phyloP scores from a whole-genome alignment of 1,140 invertebrate species.

The Neodiprion virginianus region DNA sequence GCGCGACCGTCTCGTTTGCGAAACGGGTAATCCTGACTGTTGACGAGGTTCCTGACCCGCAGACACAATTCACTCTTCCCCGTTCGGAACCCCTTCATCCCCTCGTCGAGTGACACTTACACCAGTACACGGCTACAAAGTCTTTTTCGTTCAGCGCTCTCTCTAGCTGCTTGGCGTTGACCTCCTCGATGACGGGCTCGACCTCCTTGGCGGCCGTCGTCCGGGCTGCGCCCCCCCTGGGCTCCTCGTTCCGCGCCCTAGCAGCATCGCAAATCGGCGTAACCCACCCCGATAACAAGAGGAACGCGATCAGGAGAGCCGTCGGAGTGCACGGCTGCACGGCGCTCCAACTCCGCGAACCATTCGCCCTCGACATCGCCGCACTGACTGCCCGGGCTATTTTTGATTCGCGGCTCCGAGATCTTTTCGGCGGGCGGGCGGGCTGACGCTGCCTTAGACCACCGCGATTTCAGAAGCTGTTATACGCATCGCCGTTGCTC shows the following conservation, averaged over 20 bases:
- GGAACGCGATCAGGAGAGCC: constrained; percentile 40
- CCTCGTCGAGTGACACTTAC: constrained; percentile 72
- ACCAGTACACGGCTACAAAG: constrained; percentile 94
- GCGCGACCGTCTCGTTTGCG: too few species aligned
- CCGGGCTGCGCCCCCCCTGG: constrained; percentile 46
- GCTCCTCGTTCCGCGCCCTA: constrained; percentile 37
- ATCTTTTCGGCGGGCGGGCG: too few species aligned
- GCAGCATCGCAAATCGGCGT: constrained; percentile 32
- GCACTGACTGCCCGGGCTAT: constrained; percentile 57
- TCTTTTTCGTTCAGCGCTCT: constrained; percentile 87
- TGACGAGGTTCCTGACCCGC: too few species aligned
- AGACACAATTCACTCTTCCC: too few species aligned
- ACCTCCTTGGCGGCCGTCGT: constrained; percentile 58
- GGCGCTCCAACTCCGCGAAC: constrained; percentile 46
- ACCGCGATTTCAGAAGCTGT: background rate
- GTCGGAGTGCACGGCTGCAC: constrained; percentile 45
- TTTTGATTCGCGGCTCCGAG: constrained; percentile 45
- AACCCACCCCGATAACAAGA: constrained; percentile 36
- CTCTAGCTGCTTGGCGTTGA: constrained; percentile 89
- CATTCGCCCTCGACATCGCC: constrained; percentile 63
- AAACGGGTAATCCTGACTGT: too few species aligned
- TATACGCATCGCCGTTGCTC: background rate
- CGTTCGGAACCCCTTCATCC: too few species aligned
- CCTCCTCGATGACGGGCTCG: constrained; percentile 88
- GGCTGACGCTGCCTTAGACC: background rate